A percentile compares a stretch with the other conserved stretches of the same genome.
These are phyloP conservation scores for Acanthurus tractus DNA, from an alignment of 2,797 vertebrate genomes.

Conservation along the genomic window DNA sequence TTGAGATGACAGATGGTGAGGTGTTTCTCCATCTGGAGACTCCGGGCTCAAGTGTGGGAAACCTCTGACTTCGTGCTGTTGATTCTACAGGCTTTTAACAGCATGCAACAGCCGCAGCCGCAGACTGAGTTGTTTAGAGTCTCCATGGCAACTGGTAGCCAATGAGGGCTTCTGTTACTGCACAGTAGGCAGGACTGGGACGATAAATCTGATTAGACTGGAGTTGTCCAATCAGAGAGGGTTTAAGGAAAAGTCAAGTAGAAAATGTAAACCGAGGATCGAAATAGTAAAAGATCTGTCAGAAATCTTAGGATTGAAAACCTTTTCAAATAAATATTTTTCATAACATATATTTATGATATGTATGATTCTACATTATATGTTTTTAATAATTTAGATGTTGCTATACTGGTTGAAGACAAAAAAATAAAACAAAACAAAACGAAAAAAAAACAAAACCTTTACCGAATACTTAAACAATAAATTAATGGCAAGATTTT, in stretches of 20 bases:
- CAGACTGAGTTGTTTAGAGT: conserved; percentile 7
- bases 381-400: no score
- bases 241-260: not conserved
- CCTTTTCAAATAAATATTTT: no score
- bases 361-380: no score
- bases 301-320: no score
- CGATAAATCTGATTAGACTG: conserved; percentile 45
- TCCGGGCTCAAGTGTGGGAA: not conserved
- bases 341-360: no score
- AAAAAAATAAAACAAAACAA: no score
- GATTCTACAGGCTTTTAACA: conserved; percentile 1
- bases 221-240: not conserved
- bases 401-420: no score
- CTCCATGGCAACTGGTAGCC: conserved; percentile 51
- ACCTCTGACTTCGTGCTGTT: not conserved
- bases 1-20: conserved; percentile 17
- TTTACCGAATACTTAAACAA: no score
- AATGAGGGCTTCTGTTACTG: conserved; percentile 47
- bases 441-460: no score
- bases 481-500: no score
- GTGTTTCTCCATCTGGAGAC: conserved; percentile 40
- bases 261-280: no score
- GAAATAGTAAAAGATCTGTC: no score
- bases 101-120: not conserved
- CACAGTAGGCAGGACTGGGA: not conserved